These are phyloP conservation scores for Momotus momota DNA, from an alignment of 2,797 vertebrate species.

Conservation along the genomic window DNA sequence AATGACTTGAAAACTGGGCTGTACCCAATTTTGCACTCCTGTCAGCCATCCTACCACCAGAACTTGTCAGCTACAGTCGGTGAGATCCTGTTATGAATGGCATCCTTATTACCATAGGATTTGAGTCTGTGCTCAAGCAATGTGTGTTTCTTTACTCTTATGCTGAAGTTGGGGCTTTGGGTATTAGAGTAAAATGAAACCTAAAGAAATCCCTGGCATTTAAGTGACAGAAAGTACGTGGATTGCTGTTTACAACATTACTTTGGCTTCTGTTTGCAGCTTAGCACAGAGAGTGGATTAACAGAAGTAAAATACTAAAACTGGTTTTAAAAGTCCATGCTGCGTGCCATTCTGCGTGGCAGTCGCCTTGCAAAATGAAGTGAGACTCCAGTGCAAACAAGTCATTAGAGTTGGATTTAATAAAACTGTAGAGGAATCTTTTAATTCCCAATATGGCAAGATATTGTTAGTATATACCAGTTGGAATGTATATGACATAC, in stretches of 20 bases:
- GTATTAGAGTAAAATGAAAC: not conserved
- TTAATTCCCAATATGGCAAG: not conserved
- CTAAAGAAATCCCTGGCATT: not conserved
- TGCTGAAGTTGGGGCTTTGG: accelerated
- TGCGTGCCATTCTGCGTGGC: not conserved
- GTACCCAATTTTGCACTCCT: not conserved
- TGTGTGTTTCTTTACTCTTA: not conserved
- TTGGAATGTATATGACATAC: accelerated
- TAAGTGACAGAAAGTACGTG: not conserved
- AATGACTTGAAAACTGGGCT: not conserved
- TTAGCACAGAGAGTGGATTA: not conserved
- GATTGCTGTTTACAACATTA: not conserved
- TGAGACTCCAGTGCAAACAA: not conserved
- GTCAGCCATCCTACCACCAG: not conserved
- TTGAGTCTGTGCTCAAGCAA: not conserved
- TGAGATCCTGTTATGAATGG: not conserved
- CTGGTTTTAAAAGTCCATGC: not conserved
- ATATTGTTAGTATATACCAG: not conserved
- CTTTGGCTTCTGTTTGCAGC: not conserved
- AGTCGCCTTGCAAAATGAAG: not conserved
- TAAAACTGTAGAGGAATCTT: not conserved
- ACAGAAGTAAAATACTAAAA: not conserved
- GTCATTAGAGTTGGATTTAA: not conserved
- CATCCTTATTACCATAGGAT: not conserved
- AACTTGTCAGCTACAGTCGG: not conserved